These are phyloP conservation scores for Clupea harengus DNA, from an alignment of 2,113 vertebrate genomes.

Conservation along the genomic window DNA sequence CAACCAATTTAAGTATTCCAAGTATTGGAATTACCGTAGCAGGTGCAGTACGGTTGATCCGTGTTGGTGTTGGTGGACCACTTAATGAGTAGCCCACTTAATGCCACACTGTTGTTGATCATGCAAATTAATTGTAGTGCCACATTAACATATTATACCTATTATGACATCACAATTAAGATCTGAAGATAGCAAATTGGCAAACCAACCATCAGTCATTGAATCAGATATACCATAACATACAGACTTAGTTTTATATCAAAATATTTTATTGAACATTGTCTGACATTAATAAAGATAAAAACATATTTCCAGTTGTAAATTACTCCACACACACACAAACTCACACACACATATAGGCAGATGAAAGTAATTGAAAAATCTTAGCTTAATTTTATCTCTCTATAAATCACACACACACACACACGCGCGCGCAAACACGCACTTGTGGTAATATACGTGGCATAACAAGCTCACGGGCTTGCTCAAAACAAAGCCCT, in stretches of 20 bases:
- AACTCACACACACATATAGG: neutral
- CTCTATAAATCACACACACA: neutral
- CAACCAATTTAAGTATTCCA: too few species aligned
- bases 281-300: neutral
- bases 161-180: neutral
- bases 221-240: neutral
- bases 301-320: neutral
- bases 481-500: too few species aligned
- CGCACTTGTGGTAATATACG: neutral
- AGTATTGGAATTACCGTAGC: neutral
- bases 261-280: conserved; percentile 10
- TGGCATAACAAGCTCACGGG: too few species aligned
- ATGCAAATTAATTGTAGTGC: neutral
- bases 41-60: neutral
- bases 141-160: neutral
- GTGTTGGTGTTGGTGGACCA: neutral
- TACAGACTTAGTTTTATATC: too few species aligned
- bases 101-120: neutral
- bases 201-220: too few species aligned
- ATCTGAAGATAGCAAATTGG: too few species aligned
- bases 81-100: too few species aligned
- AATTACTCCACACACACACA: neutral
- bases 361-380: neutral
- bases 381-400: neutral
- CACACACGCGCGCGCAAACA: neutral